Base-by-base conservation (phyloP, 1,140 invertebrate genomes). In the Nixonia krombeini region DNA sequence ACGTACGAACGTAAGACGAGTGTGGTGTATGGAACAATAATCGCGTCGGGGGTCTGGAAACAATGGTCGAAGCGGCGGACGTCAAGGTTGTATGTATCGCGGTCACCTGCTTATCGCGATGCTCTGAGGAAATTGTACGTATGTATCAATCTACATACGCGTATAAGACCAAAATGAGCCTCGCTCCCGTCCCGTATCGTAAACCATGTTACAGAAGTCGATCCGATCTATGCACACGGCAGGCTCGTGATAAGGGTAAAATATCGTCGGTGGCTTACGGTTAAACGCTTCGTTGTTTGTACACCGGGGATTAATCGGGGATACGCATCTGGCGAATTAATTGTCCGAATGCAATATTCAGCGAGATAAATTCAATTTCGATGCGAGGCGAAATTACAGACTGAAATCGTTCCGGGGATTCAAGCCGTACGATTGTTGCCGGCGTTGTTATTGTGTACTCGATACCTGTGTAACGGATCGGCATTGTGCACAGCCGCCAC, bases 61-160 rank as follows among this genome's bases (percentile, higher is more conserved):
- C 66, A 63, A 74, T 73, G 46, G 49, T 31, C 42, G 26, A 46
- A 52, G 57, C 38, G 7, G 10, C 29, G 33, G 15, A 21, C 40
- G 28, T 51, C 66, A 64, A 70, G 55, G 66, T 45, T 70, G 18
- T 9, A 40, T 26, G 35, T 70, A 70, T 64, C 46, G 67, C 61
- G 61, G 56, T 57, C 61, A 57, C 45, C 51, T 52, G 66, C 49
- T 70, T 64, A 64, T 70, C 66, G 55, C 1, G 67, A 57, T 70
- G 57, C 46, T 51, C 37, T 37, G 41, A 37, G 40, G 16, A 45
- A 64, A 57, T 61, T 40, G 40, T 61, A 61, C 50, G 55, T 56
- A 41, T 61, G 51, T 64, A 64, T 70, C 67, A 64, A 38, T 45
- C 35, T 45, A 29, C 35, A 16, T 2, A 8, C 16, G 50, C 29